Evolutionary conservation across 2,113 vertebrate species (phyloP).

Genomic region (Chiloscyllium plagiosum): DNA sequence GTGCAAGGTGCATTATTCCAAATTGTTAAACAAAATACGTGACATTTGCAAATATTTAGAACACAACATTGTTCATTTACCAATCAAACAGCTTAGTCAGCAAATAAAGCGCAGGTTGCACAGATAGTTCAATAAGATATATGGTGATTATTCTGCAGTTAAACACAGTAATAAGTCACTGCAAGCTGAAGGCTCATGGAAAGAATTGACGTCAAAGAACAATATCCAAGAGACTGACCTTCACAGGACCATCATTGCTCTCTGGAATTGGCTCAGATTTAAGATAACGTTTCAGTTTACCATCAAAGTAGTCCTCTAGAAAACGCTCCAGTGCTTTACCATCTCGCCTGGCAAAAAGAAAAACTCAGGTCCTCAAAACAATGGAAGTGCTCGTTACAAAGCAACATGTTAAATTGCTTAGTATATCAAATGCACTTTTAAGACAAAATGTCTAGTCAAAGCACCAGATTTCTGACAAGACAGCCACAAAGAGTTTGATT

Average conservation of each 20-base stretch:
- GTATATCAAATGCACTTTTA: not conserved
- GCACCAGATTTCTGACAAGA: not conserved
- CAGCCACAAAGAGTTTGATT: not conserved
- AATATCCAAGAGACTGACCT: constrained; percentile 58
- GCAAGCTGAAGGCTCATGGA: not conserved
- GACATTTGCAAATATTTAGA: not conserved
- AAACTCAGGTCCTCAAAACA: constrained; percentile 35
- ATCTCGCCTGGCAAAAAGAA: constrained; percentile 66
- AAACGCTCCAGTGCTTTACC: constrained; percentile 89
- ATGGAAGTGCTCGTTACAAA: not conserved
- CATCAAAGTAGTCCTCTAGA: constrained; percentile 84
- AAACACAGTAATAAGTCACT: not conserved
- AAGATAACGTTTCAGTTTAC: constrained; percentile 83
- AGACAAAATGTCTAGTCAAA: not conserved
- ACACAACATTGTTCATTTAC: not conserved
- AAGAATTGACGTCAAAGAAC: not conserved
- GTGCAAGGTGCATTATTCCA: not conserved
- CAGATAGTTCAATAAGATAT: not conserved
- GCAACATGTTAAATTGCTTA: not conserved
- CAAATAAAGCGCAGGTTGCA: not conserved
- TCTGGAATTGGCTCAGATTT: constrained; percentile 90
- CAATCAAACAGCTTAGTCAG: not conserved
- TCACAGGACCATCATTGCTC: constrained; percentile 87
- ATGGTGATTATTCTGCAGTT: no score
- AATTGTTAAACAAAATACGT: not conserved